Evolutionary conservation across 2,888 invertebrate genomes (phyloP).

Genomic region (Bembecia ichneumoniformis): DNA sequence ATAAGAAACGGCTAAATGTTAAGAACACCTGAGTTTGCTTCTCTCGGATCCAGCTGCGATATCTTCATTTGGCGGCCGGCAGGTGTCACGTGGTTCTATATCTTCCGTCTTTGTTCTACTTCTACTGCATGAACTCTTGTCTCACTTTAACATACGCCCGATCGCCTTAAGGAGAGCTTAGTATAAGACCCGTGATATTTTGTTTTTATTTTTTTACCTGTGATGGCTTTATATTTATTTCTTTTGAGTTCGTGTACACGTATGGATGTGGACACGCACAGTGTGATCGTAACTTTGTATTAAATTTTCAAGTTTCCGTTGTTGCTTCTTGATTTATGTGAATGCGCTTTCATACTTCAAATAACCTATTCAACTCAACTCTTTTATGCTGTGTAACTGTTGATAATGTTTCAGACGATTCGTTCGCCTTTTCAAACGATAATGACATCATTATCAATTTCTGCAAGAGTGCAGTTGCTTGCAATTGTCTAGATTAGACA

Average conservation of each 20-base stretch:
- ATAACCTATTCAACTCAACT: no score
- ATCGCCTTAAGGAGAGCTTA: slow-evolving; percentile 44
- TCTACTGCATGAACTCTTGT: slow-evolving; percentile 14
- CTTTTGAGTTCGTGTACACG: slow-evolving; percentile 47
- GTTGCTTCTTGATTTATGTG: no score
- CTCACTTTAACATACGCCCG: slow-evolving; percentile 44
- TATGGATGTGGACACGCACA: slow-evolving; percentile 25
- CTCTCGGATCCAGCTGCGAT: slow-evolving; percentile 68
- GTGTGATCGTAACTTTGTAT: background rate
- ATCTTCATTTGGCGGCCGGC: slow-evolving; percentile 70
- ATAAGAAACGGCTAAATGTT: slow-evolving; percentile 16
- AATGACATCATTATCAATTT: no score
- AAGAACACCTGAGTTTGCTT: slow-evolving; percentile 33
- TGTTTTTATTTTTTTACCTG: slow-evolving; percentile 31
- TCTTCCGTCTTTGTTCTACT: slow-evolving; percentile 28
- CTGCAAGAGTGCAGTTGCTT: no score
- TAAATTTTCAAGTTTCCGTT: background rate
- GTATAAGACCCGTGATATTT: slow-evolving; percentile 17
- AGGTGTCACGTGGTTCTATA: slow-evolving; percentile 62
- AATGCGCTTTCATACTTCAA: no score
- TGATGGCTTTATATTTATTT: slow-evolving; percentile 63
- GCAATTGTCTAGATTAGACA: no score
- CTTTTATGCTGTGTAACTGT: no score
- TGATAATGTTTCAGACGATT: no score
- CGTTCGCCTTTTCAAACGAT: no score